phyloP scores from a whole-genome alignment of 2,113 vertebrate species.

The Amphiprion percula region DNA sequence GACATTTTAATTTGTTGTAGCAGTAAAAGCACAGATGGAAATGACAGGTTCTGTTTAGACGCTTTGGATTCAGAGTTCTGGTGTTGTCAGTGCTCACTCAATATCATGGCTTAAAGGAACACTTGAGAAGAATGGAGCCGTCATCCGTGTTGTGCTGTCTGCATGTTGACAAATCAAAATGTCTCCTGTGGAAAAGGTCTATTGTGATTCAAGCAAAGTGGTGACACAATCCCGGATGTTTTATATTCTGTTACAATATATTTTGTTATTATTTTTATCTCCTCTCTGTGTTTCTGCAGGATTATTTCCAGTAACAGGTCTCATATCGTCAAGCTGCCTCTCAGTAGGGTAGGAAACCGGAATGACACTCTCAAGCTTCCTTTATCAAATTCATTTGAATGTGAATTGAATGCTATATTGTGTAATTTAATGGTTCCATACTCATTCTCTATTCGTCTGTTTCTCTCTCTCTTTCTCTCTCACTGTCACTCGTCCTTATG shows the following conservation, averaged over 20 bases:
- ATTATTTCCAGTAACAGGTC: slow-evolving; percentile 99
- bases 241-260: not conserved
- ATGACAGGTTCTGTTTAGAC: slow-evolving; percentile 3
- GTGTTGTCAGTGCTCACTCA: not conserved
- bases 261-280: not conserved
- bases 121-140: not conserved
- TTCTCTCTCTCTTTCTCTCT: slow-evolving; percentile 26
- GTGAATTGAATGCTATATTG: slow-evolving; percentile 1
- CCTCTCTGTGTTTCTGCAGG: slow-evolving; percentile 81
- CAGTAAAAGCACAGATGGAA: not conserved
- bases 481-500: slow-evolving; percentile 52
- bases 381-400: not conserved
- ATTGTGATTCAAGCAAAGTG: not conserved
- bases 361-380: slow-evolving; percentile 7
- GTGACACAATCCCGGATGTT: not conserved
- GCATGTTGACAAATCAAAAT: not conserved
- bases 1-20: slow-evolving; percentile 2
- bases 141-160: not conserved
- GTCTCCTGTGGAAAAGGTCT: not conserved
- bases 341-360: slow-evolving; percentile 93
- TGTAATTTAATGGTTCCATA: slow-evolving; percentile 13
- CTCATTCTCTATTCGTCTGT: slow-evolving; percentile 37
- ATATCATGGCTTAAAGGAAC: not conserved
- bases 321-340: slow-evolving; percentile 98
- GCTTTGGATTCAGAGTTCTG: not conserved